A percentile compares a stretch with the other conserved stretches of the same genome.
phyloP scores from a whole-genome alignment of 2,888 invertebrate genomes.

The Odontomyia ornata region DNA sequence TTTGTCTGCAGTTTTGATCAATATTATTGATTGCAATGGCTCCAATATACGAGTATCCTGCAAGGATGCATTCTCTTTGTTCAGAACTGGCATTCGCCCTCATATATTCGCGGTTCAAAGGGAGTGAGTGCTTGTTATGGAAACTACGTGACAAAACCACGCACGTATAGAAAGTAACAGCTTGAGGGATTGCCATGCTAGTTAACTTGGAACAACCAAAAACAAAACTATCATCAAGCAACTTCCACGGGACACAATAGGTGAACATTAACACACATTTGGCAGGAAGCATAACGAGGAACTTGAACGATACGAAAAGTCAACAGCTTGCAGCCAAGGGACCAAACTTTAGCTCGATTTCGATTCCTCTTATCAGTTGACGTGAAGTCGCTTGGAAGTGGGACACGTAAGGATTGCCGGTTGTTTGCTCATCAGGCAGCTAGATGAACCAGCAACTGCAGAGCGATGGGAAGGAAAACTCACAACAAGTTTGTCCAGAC shows the following conservation, averaged over 20 bases:
- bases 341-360: conserved; percentile 12
- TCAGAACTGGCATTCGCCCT: too few relatives aligned
- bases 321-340: conserved; percentile 11
- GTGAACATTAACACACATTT: conserved; percentile 3
- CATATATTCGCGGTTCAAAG: too few relatives aligned
- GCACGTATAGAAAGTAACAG: too few relatives aligned
- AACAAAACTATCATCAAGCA: too few relatives aligned
- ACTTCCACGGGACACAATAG: neutral
- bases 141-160: too few relatives aligned
- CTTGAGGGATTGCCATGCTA: too few relatives aligned
- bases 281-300: neutral
- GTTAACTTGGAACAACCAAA: too few relatives aligned
- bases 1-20: too few relatives aligned
- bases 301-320: neutral
- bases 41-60: too few relatives aligned
- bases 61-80: too few relatives aligned
- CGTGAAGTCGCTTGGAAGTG: conserved; percentile 4
- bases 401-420: neutral
- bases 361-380: conserved; percentile 5
- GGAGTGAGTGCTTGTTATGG: too few relatives aligned
- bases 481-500: neutral
- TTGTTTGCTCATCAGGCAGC: neutral
- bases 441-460: neutral
- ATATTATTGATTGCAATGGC: too few relatives aligned
- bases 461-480: neutral